Base-by-base conservation (phyloP, 2,797 vertebrate genomes). In the Yasuhikotakia modesta region DNA sequence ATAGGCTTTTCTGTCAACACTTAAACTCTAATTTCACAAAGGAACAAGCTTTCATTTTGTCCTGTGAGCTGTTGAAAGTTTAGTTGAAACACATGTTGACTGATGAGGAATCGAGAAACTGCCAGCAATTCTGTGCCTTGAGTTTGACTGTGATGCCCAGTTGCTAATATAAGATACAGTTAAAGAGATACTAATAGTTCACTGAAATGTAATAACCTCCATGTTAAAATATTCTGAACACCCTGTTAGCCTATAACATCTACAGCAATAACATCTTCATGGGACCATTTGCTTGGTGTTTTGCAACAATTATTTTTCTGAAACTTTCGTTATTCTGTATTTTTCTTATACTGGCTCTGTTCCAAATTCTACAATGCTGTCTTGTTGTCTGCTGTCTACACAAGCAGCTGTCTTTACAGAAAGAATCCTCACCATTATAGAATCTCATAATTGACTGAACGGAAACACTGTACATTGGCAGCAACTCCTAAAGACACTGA, bases 1-100 rank as follows among this genome's bases (percentile, higher is more conserved):
- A 19, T 75, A 10, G 30, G 39, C 32, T 65, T 27, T 45, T 5
- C 61, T 19, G 16, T 66, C 21, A 53, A 24, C 30, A 39, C 60
- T 17, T 65, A 65, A 43, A 65, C 30, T 21, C 32, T 65, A 24
- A 74, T 65, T 53, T 39, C 32, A 6, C 3, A 65, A 39, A 5
- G 0, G 19, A 27, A 16, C 21, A 71, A 58, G 11, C 4, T 32
- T 43, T 63, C n/a, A 48, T 11, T 53, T 16, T 43, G 39, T 5
- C 30, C 35, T 74, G 19, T 39, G 46, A 65, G 30, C 14, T 65
- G 43, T 74, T 66, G 5, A 65, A 65, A 24, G 65, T 14, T 55
- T 13, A 5, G 16, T 27, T 17, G 27, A 61, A 17, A 2, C 57
- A 61, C 27, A 30, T 30, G 22, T 30, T 61, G 58, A 61, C 17